Evolutionary conservation across 2,888 invertebrate genomes (phyloP).

Genomic region (Tenthredo livida): DNA sequence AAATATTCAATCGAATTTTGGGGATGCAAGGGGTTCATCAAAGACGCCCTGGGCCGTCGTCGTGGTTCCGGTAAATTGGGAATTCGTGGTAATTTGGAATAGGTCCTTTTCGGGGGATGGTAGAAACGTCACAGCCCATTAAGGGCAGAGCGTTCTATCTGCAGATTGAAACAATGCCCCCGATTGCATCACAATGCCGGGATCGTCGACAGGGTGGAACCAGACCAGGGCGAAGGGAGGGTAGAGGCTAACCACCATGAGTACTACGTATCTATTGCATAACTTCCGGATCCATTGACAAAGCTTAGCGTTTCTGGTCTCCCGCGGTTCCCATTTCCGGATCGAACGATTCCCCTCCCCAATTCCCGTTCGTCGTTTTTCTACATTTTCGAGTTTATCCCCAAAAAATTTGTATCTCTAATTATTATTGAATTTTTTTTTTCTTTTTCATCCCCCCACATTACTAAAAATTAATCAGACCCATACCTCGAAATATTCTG

Average conservation of each 20-base stretch:
- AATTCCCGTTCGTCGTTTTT: not conserved
- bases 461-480: not conserved
- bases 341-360: not conserved
- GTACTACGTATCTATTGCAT: not conserved
- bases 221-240: not conserved
- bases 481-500: not conserved
- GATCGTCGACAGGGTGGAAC: not conserved
- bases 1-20: not conserved
- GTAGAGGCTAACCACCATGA: constrained; percentile 1
- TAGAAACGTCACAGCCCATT: constrained; percentile 39
- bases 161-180: constrained; percentile 34
- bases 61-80: not conserved
- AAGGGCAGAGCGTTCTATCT: constrained; percentile 7
- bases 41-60: not conserved
- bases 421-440: not conserved
- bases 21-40: not conserved
- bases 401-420: not conserved
- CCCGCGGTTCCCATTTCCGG: not conserved
- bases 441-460: not conserved
- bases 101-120: not conserved
- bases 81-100: not conserved
- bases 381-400: not conserved
- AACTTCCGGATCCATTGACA: constrained; percentile 46
- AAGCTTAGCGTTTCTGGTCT: constrained; percentile 1
- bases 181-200: constrained; percentile 41